Evolutionary conservation across 2,888 invertebrate genomes (phyloP), one percentile per base, ranked within the genome.

Genomic region (Lycaena phlaeas): DNA sequence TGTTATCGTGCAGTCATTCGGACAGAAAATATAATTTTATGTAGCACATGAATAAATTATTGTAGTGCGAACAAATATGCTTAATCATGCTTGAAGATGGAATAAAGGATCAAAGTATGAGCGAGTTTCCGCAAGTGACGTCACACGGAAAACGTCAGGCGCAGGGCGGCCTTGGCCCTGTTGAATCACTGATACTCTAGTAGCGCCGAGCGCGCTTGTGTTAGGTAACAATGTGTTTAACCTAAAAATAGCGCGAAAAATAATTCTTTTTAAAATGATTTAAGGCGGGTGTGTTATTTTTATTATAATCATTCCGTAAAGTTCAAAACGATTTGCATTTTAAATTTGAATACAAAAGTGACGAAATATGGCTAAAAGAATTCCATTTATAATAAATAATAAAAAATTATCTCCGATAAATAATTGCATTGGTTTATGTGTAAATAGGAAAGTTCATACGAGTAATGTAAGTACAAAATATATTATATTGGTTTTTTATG

Each of bases 341-440:
- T 10, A 15, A 7, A 14, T 10, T 27, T 15, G 15, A 1, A 10
- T n/a, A 11, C 7, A 12, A 14, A 38, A 27, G 27, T 38, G 27
- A 27, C 27, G n/a, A 39, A 44, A 29, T 12, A 74, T 77, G 77
- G 61, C 60, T 9, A 68, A 54, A 50, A 56, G 61, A 43, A 38
- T 58, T 34, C 56, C 53, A 15, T 42, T 58, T 26, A 54, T 64
- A 49, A 53, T 67, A 10, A 57, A 50, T 50, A 50, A 49, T 51
- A 65, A 57, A 10, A 11, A 36, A 2, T 15, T 17, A 12, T 9
- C 22, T 2, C 12, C 34, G 12, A 4, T 34, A 4, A 12, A 18
- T 9, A 34, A 34, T 22, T 34, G 11, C 4, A 3, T 12, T 34
- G 12, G 7, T 12, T 22, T 34, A 9, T 12, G 34, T 12, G 34